A percentile compares a stretch with the other conserved stretches of the same genome.
phyloP scores from a whole-genome alignment of 1,140 invertebrate genomes.

The Drosophila lini region DNA sequence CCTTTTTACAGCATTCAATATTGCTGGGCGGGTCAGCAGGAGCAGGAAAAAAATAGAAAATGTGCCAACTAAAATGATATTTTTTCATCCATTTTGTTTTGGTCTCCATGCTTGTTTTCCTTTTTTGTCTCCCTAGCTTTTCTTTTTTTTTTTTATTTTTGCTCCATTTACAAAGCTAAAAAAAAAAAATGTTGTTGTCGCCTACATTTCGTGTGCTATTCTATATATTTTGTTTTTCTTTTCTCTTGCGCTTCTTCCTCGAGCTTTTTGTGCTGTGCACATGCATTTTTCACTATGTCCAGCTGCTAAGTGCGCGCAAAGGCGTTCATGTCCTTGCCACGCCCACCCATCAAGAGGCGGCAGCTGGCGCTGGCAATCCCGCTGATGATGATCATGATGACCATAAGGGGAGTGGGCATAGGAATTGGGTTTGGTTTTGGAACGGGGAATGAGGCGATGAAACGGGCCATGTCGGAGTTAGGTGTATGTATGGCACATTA shows the following conservation, averaged over 20 bases:
- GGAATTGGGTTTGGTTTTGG: background rate
- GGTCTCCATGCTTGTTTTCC: constrained; percentile 12
- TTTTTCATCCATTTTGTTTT: constrained; percentile 60
- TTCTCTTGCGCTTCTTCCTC: constrained; percentile 13
- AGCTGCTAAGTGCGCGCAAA: constrained; percentile 61
- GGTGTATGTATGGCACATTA: constrained; percentile 71
- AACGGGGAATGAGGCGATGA: constrained; percentile 15
- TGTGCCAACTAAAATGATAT: constrained; percentile 72
- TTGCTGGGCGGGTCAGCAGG: constrained; percentile 68
- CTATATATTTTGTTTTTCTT: constrained; percentile 31
- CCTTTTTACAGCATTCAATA: constrained; percentile 47
- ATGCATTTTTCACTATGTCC: constrained; percentile 65
- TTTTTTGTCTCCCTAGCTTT: background rate
- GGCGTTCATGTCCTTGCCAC: constrained; percentile 58
- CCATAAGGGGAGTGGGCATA: constrained; percentile 26
- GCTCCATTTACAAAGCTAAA: constrained; percentile 62
- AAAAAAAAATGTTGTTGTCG: constrained; percentile 58
- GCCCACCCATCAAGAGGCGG: constrained; percentile 55
- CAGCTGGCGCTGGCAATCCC: constrained; percentile 48
- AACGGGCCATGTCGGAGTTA: constrained; percentile 42
- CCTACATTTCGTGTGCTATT: constrained; percentile 58
- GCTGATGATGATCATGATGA: constrained; percentile 41
- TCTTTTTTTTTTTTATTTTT: constrained; percentile 26
- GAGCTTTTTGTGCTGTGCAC: constrained; percentile 55
- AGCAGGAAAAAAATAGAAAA: constrained; percentile 48